These are phyloP conservation scores for Campylomormyrus numenius DNA, from an alignment of 2,113 vertebrate genomes.

Conservation along the genomic window DNA sequence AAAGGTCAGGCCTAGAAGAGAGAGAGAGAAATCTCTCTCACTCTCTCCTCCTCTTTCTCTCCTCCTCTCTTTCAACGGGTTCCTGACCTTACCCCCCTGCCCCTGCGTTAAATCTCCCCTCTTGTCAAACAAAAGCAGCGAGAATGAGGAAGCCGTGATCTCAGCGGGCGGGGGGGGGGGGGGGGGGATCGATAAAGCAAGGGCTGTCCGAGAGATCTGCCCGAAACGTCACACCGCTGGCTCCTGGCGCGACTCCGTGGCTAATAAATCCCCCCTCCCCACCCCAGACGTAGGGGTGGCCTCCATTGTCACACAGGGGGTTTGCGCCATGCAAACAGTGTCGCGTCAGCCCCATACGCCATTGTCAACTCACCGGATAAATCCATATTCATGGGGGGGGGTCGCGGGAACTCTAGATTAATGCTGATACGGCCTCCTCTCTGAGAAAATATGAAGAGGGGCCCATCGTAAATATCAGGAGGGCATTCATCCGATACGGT, in stretches of 20 bases:
- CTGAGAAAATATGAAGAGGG: constrained; percentile 5
- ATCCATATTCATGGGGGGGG: constrained; percentile 58
- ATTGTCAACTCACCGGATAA: constrained; percentile 52
- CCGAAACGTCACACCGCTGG: constrained; percentile 53
- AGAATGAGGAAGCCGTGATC: constrained; percentile 64
- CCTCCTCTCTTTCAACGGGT: constrained; percentile 45
- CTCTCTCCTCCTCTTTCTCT: constrained; percentile 18
- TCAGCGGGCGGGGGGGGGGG: constrained; percentile 51
- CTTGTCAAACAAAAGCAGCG: constrained; percentile 55
- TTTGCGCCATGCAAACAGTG: constrained; percentile 49
- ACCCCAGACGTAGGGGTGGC: background rate
- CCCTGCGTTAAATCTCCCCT: constrained; percentile 59
- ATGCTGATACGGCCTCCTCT: constrained; percentile 31
- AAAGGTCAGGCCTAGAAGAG: constrained; percentile 33
- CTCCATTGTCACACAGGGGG: constrained; percentile 35
- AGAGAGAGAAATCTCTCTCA: constrained; percentile 1
- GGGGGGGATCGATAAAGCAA: constrained; percentile 62
- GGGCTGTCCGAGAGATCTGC: constrained; percentile 57
- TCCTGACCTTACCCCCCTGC: constrained; percentile 52
- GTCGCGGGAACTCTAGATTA: constrained; percentile 53
- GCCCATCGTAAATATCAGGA: background rate
- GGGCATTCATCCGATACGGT: background rate
- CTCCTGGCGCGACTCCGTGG: constrained; percentile 13
- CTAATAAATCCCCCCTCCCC: constrained; percentile 57
- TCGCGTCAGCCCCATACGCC: constrained; percentile 52